Percentiles rank a stretch among this genome's conserved stretches.
phyloP scores from a whole-genome alignment of 53 echinoderm and acorn worm genomes.

The Antedon mediterranea region DNA sequence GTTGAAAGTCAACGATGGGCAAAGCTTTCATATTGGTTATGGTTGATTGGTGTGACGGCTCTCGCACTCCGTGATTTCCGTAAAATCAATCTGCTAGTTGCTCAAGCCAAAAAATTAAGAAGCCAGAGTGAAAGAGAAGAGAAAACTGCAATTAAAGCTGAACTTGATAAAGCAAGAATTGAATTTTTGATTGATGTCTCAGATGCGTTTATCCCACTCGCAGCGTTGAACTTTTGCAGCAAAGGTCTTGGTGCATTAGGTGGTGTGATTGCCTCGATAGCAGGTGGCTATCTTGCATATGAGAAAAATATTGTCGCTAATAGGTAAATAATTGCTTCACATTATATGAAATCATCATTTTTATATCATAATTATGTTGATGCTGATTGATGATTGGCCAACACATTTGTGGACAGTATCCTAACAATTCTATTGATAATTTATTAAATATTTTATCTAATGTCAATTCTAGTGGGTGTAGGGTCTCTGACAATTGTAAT shows the following conservation, averaged over 20 bases:
- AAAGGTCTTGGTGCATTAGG: slow-evolving; percentile 56
- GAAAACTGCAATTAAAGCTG: slow-evolving; percentile 14
- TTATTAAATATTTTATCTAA: too few relatives aligned
- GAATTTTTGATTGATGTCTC: slow-evolving; percentile 44
- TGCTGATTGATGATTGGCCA: too few relatives aligned
- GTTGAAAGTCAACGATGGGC: slow-evolving; percentile 51
- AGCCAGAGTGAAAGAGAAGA: slow-evolving; percentile 28
- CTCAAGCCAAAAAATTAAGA: slow-evolving; percentile 35
- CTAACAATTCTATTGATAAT: too few relatives aligned
- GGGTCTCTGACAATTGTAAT: too few relatives aligned
- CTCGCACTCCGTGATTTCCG: slow-evolving; percentile 50
- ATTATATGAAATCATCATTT: too few relatives aligned
- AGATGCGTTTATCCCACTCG: slow-evolving; percentile 53
- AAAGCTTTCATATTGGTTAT: slow-evolving; percentile 45
- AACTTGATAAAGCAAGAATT: slow-evolving; percentile 31
- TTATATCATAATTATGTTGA: too few relatives aligned
- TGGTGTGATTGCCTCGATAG: slow-evolving; percentile 44
- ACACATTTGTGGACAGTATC: too few relatives aligned
- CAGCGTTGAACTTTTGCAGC: slow-evolving; percentile 45
- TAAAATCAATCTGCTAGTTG: slow-evolving; percentile 42
- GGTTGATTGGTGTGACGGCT: slow-evolving; percentile 48
- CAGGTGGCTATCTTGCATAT: slow-evolving; percentile 45
- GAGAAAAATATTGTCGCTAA: slow-evolving; percentile 34
- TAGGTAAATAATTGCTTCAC: too few relatives aligned
- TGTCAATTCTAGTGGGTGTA: too few relatives aligned